Evolutionary conservation across 2,113 vertebrate species (phyloP), one percentile per base, ranked within the genome.

Genomic region (Lontra canadensis): DNA sequence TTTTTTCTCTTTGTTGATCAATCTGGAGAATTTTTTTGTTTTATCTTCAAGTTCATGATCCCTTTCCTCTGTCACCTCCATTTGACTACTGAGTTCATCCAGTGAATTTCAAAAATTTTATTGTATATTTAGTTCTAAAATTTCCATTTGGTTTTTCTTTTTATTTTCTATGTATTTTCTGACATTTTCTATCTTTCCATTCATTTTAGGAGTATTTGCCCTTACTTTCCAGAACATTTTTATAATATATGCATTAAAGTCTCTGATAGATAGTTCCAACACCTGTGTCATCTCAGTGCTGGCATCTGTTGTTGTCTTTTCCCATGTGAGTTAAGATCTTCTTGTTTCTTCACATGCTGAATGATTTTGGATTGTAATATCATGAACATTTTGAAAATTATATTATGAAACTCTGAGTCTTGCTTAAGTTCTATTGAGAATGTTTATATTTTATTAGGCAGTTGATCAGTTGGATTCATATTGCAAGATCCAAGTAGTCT

Each of bases 351-450:
- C 29, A 82, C 14, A 69, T 78, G 57, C 8, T 78, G 39, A 82
- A 47, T 57, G 85, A 65, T 90, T 95, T 71, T 90, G 63, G 8
- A 86, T 61, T 90, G 8, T 86, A 59, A 6, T 81, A 59, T 93
- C 61, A 34, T 93, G 31, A 86, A 81, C 11, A 94, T 91, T 82
- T 95, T 21, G 34, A 91, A 91, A 86, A 63, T 85, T 90, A 93
- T 87, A 78, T 89, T 85, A 95, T 87, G 94, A 94, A 94, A 87
- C 7, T 76, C 6, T 69, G 29, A 47, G n/a, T 76, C 61, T 65
- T 93, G 21, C 6, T 97, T 73, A 93, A 88, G 25, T 88, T 25
- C 59, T 88, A 44, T 85, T 36, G 17, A 88, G 42, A 93, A 88
- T 73, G 13, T 36, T 74, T 36, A 29, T 65, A 83, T 83, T 93